A percentile compares a stretch with the other conserved stretches of the same genome.
These are phyloP conservation scores for Drepana falcataria DNA, from an alignment of 2,888 invertebrate genomes.

Conservation along the genomic window DNA sequence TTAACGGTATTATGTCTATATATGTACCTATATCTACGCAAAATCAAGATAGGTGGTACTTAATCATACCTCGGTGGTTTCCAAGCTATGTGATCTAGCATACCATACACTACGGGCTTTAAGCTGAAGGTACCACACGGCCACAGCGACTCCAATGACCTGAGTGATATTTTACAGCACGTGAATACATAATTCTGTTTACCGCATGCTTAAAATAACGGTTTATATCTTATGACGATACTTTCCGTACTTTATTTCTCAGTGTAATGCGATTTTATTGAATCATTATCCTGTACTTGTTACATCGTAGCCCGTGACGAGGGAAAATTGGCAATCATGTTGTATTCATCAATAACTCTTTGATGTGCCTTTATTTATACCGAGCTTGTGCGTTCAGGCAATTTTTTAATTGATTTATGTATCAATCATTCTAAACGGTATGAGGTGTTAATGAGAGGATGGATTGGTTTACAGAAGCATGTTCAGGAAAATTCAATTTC, in stretches of 20 bases:
- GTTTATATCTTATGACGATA: too few relatives aligned
- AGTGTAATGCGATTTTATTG: conserved; percentile 15
- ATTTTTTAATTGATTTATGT: not conserved
- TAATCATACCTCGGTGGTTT: too few relatives aligned
- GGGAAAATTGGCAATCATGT: conserved; percentile 22
- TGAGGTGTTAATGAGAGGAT: not conserved
- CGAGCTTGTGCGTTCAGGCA: not conserved
- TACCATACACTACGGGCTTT: too few relatives aligned
- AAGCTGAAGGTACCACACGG: too few relatives aligned
- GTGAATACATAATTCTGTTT: too few relatives aligned
- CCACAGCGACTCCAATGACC: too few relatives aligned
- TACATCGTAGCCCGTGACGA: conserved; percentile 13
- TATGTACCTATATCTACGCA: too few relatives aligned
- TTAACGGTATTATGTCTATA: too few relatives aligned
- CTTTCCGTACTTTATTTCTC: not conserved
- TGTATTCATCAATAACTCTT: conserved; percentile 15
- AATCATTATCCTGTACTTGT: conserved; percentile 14
- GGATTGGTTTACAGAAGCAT: not conserved
- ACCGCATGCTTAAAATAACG: too few relatives aligned
- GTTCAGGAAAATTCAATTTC: not conserved
- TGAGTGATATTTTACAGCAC: too few relatives aligned
- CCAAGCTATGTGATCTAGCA: too few relatives aligned
- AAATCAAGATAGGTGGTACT: too few relatives aligned
- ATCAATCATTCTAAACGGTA: not conserved
- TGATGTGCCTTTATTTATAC: conserved; percentile 4